Percentiles rank a stretch among this genome's conserved stretches.
phyloP scores from a whole-genome alignment of 2,888 invertebrate genomes.

The Drosophila tripunctata region DNA sequence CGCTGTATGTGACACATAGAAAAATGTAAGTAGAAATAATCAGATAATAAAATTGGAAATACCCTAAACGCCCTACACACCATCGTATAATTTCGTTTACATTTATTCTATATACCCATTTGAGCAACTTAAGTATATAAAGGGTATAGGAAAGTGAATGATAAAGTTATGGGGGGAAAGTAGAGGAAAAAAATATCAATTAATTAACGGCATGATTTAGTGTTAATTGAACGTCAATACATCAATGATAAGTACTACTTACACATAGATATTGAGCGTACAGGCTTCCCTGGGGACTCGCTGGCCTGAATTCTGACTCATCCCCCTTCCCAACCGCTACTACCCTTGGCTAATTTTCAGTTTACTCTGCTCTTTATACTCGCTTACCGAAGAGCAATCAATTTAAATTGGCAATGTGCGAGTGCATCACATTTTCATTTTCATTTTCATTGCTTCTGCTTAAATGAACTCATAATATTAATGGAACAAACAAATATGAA shows the following conservation, averaged over 20 bases:
- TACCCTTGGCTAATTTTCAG: not conserved
- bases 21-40: constrained; percentile 1
- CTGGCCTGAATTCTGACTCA: not conserved
- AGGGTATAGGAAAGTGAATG: constrained; percentile 10
- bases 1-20: constrained; percentile 2
- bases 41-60: constrained; percentile 1
- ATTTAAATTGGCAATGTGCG: constrained; percentile 57
- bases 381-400: constrained; percentile 50
- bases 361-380: not conserved
- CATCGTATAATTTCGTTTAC: too few species aligned
- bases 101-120: not conserved
- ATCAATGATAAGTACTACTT: constrained; percentile 21
- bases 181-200: constrained; percentile 58
- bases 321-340: not conserved
- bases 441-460: constrained; percentile 69
- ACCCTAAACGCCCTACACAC: not conserved
- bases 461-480: constrained; percentile 66
- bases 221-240: constrained; percentile 63
- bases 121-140: too few species aligned
- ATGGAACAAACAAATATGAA: constrained; percentile 21
- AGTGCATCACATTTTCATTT: constrained; percentile 63
- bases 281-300: constrained; percentile 1
- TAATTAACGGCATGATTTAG: constrained; percentile 73
- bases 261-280: constrained; percentile 9
- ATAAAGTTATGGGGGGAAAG: not conserved